Evolutionary conservation across 2,113 vertebrate species (phyloP).

Genomic region (Maccullochella peelii): DNA sequence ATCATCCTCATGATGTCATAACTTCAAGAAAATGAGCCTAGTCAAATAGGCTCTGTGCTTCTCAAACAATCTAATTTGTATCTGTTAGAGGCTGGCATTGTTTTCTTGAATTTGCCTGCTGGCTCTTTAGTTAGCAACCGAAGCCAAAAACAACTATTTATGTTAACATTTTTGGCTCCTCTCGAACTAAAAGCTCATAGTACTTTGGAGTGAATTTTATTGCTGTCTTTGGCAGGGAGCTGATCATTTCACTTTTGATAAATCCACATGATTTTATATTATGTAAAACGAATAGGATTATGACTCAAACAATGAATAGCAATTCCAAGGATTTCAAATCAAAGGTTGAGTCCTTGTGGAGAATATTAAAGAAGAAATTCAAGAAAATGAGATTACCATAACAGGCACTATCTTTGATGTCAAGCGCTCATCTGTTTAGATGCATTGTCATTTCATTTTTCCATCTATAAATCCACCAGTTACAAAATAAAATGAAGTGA

Average conservation of each 20-base stretch:
- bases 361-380: background rate
- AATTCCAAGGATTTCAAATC: constrained; percentile 29
- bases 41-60: background rate
- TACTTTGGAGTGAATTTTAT: constrained; percentile 23
- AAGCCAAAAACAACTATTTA: constrained; percentile 49
- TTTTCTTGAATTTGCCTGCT: constrained; percentile 37
- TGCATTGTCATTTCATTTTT: constrained; percentile 13
- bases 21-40: constrained; percentile 1
- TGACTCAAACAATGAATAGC: constrained; percentile 29
- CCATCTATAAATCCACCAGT: constrained; percentile 14
- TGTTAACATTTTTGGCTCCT: constrained; percentile 50
- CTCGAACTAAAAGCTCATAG: constrained; percentile 21
- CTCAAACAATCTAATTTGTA: constrained; percentile 16
- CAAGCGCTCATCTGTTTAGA: background rate
- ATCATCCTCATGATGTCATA: background rate
- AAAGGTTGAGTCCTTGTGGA: constrained; percentile 25
- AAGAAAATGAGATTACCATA: constrained; percentile 22
- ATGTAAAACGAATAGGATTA: constrained; percentile 19
- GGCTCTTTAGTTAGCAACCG: constrained; percentile 12
- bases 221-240: constrained; percentile 31
- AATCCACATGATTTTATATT: constrained; percentile 49
- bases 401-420: background rate
- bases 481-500: too few species aligned
- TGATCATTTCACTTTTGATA: constrained; percentile 55
- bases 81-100: background rate